Percentiles rank a stretch among this genome's conserved stretches.
Conservation (phyloP, 1,140 invertebrate genomes). For the Nomia melanderi region DNA sequence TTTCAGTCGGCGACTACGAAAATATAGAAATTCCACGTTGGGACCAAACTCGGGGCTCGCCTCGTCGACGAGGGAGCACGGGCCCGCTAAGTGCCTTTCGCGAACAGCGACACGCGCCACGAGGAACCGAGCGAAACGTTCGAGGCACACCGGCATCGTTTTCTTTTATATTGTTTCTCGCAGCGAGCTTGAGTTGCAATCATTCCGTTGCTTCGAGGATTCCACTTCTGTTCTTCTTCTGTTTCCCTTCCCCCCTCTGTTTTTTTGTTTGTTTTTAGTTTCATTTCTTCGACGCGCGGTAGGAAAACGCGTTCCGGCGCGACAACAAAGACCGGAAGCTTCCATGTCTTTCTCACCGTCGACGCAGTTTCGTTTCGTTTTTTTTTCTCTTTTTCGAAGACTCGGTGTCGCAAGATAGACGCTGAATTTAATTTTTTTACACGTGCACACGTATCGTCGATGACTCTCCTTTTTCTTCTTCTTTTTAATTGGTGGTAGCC, state of each 20-base stretch:
- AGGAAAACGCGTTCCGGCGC: neutral
- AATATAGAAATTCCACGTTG: conserved; percentile 56
- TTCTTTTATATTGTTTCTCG: neutral
- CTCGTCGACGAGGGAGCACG: neutral
- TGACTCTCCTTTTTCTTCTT: no score
- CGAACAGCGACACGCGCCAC: neutral
- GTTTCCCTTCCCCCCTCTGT: no score
- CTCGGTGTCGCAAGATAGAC: neutral
- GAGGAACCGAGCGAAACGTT: neutral
- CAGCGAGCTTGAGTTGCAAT: conserved; percentile 11
- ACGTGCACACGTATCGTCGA: neutral
- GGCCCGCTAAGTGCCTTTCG: neutral
- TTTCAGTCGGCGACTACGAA: conserved; percentile 18
- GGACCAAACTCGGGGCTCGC: conserved; percentile 52
- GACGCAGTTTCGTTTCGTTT: no score
- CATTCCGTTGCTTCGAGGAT: conserved; percentile 41
- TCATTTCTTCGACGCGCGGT: no score
- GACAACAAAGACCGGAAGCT: conserved; percentile 5
- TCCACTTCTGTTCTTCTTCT: neutral
- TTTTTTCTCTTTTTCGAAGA: no score
- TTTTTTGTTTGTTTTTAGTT: neutral
- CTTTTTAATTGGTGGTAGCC: no score
- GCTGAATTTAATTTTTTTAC: neutral
- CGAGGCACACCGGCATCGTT: neutral
- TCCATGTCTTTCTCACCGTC: neutral